Percentiles rank a stretch among this genome's conserved stretches.
Evolutionary conservation across 1,140 invertebrate genomes (phyloP).

Genomic region (Aphelinus atriplicis): DNA sequence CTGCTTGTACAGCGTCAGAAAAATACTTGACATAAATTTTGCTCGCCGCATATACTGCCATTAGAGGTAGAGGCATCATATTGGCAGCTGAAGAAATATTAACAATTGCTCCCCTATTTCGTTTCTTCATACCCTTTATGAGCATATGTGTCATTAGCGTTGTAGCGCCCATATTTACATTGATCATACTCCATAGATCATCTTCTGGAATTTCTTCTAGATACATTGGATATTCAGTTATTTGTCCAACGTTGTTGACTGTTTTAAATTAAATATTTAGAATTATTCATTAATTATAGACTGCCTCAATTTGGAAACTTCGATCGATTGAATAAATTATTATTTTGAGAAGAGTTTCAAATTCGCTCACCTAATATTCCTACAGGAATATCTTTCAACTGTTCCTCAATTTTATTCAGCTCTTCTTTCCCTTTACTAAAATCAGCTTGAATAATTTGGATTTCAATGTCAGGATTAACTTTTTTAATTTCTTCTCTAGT

Average conservation of each 20-base stretch:
- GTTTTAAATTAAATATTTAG: constrained; percentile 45
- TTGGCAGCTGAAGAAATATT: constrained; percentile 89
- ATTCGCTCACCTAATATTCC: constrained; percentile 82
- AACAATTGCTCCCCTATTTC: constrained; percentile 82
- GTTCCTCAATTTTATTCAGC: constrained; percentile 74
- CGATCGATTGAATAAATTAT: no score
- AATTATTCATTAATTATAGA: neutral
- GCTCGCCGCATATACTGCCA: constrained; percentile 89
- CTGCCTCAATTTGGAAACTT: neutral
- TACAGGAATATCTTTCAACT: constrained; percentile 77
- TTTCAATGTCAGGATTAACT: constrained; percentile 51
- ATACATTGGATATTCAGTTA: constrained; percentile 85
- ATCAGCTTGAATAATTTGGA: constrained; percentile 80
- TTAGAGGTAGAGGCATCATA: constrained; percentile 83
- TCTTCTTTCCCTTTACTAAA: constrained; percentile 78
- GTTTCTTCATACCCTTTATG: constrained; percentile 79
- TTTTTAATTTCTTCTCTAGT: constrained; percentile 81
- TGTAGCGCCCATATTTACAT: constrained; percentile 85
- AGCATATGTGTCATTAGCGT: constrained; percentile 85
- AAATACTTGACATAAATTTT: constrained; percentile 86
- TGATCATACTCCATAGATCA: constrained; percentile 84
- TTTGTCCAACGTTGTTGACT: constrained; percentile 93
- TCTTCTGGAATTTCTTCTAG: constrained; percentile 78
- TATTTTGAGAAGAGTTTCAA: no score
- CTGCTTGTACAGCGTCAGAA: constrained; percentile 79